A percentile compares a stretch with the other conserved stretches of the same genome.
Evolutionary conservation across 2,888 invertebrate species (phyloP).

Genomic region (Drosophila infuscata): DNA sequence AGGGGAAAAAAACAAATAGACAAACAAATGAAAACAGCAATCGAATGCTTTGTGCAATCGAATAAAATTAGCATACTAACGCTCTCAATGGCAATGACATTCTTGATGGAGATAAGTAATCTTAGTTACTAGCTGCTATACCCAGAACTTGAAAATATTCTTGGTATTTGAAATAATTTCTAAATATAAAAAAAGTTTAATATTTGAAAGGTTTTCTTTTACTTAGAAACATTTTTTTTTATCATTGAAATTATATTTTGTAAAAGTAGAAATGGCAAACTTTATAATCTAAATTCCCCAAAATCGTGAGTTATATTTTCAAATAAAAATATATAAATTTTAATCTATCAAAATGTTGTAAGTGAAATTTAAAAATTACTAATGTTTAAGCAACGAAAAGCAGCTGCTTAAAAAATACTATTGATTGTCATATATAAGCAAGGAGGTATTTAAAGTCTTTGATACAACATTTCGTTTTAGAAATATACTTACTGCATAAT

Average conservation of each 20-base stretch:
- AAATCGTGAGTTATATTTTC: background rate
- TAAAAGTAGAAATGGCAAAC: background rate
- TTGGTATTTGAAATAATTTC: background rate
- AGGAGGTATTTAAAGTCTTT: background rate
- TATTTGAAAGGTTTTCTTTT: background rate
- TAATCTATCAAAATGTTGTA: background rate
- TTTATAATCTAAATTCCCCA: background rate
- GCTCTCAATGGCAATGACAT: conserved; percentile 22
- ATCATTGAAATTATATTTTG: background rate
- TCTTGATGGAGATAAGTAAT: conserved; percentile 4
- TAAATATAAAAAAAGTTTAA: background rate
- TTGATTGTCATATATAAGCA: background rate
- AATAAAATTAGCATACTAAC: conserved; percentile 33
- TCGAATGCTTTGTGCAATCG: conserved; percentile 19
- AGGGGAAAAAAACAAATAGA: conserved; percentile 19
- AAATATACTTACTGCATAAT: background rate
- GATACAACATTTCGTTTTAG: background rate
- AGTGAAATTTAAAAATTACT: background rate
- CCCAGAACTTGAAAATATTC: background rate
- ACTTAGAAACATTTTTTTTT: background rate
- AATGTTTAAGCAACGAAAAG: background rate
- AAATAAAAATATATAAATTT: background rate
- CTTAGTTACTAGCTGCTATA: background rate
- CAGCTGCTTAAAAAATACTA: background rate
- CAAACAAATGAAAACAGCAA: conserved; percentile 30